Evolutionary conservation across 2,113 vertebrate species (phyloP), one percentile per base, ranked within the genome.

Genomic region (Girardinichthys multiradiatus): DNA sequence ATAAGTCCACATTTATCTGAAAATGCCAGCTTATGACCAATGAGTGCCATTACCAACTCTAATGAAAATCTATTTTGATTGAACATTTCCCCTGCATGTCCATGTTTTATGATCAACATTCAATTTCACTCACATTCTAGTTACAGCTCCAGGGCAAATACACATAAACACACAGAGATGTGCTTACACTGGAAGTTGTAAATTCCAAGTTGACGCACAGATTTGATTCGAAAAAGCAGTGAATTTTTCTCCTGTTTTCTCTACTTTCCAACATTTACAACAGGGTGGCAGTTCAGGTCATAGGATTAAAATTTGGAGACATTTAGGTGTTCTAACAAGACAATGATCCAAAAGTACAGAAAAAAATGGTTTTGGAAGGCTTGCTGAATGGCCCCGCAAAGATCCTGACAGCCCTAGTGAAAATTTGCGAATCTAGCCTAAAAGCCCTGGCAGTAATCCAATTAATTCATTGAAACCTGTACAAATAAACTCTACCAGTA

Each of bases 161-260:
- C 30, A 57, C 11, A 64, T 42, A 68, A 62, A 57, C 72, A 60
- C 24, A 62, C 27, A 65, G 75, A 29, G 58, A 73, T 73, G 26
- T 21, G 15, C 59, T 35, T 14, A 72, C 69, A 72, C 37, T 79
- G 68, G 37, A 86, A 75, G 68, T 68, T 69, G 29, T 70, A 39
- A 63, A 76, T 60, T 81, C 12, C 14, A 66, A 57, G 37, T 24
- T 48, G 37, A 39, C 11, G 37, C 37, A 39, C 37, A 13, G 11
- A 14, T 39, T 39, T 39, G 37, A 12, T 6, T 13, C 37, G 10
- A 10, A 39, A 39, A 11, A 12, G 31, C 13, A 39, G 37, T 12
- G 11, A 39, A 39, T 39, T 39, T 7, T 35, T 35, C 3, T 33
- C 6, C 37, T 39, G 12, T 39, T 39, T 39, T 39, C 37, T 39